Conservation (phyloP, 1,140 invertebrate genomes). For the Achatina immaculata region DNA sequence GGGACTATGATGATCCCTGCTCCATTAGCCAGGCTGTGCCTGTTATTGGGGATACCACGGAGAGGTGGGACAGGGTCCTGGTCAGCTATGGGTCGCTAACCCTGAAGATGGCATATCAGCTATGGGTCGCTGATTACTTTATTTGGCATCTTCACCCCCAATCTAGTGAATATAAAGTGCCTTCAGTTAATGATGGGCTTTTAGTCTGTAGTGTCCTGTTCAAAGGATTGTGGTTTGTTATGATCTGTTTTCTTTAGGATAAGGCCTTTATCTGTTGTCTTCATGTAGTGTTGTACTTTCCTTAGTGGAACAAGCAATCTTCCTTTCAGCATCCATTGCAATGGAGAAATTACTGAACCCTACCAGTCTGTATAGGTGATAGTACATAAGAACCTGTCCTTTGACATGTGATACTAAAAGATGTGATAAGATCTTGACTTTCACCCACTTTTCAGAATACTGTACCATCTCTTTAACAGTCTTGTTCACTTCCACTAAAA, state of each 20-base stretch:
- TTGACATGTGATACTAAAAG: not conserved
- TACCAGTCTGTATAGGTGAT: not conserved
- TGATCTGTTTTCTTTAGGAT: not conserved
- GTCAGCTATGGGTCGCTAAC: too few species aligned
- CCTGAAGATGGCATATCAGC: too few species aligned
- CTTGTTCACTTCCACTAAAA: not conserved
- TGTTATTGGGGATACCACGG: too few species aligned
- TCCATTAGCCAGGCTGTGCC: too few species aligned
- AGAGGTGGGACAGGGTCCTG: too few species aligned
- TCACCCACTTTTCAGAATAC: not conserved
- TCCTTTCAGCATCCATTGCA: not conserved
- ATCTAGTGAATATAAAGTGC: too few species aligned
- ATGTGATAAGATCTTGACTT: not conserved
- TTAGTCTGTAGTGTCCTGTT: too few species aligned
- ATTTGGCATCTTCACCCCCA: too few species aligned
- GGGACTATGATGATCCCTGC: too few species aligned
- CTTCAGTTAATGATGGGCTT: too few species aligned
- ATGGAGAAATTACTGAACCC: not conserved
- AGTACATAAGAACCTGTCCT: not conserved
- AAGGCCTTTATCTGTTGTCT: not conserved
- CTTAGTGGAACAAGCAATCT: not conserved
- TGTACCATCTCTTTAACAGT: not conserved
- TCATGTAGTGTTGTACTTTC: not conserved
- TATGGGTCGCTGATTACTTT: too few species aligned
- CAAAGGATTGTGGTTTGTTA: not conserved